Conservation (phyloP, 2,797 vertebrate genomes). For the Acipenser oxyrinchus region DNA sequence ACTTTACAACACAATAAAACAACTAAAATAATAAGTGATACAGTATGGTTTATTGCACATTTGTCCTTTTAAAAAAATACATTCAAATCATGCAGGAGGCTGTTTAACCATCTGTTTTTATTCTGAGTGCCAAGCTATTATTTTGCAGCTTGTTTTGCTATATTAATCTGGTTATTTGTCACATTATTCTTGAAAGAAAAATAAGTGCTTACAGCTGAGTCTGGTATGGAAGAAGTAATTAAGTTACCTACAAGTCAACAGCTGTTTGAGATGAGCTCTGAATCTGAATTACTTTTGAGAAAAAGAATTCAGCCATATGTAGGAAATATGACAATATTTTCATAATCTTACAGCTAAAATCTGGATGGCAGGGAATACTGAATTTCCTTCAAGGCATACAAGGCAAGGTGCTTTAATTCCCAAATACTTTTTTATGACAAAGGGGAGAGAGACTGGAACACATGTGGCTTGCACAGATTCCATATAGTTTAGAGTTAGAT, state of each 20-base stretch:
- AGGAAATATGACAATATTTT: conserved; percentile 66
- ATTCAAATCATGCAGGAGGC: background rate
- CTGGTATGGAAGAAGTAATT: conserved; percentile 54
- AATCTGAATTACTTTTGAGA: conserved; percentile 54
- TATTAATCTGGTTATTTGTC: conserved; percentile 7
- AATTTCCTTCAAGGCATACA: conserved; percentile 58
- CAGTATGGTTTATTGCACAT: too few relatives aligned
- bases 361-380: conserved; percentile 31
- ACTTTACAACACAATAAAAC: too few relatives aligned
- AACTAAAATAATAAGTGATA: too few relatives aligned
- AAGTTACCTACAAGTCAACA: conserved; percentile 58
- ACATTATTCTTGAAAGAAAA: conserved; percentile 17
- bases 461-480: conserved; percentile 31
- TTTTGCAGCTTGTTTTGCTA: background rate
- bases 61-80: too few relatives aligned
- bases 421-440: conserved; percentile 12
- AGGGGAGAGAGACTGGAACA: conserved; percentile 33
- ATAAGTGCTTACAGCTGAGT: conserved; percentile 54
- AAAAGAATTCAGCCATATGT: conserved; percentile 63
- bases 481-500: background rate
- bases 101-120: conserved; percentile 10
- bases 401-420: conserved; percentile 18
- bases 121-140: background rate
- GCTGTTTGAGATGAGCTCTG: conserved; percentile 64
- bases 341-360: conserved; percentile 53